Percentiles rank a stretch among this genome's conserved stretches.
These are phyloP conservation scores for Pterostichus niger DNA, from an alignment of 2,888 invertebrate species.

Conservation along the genomic window DNA sequence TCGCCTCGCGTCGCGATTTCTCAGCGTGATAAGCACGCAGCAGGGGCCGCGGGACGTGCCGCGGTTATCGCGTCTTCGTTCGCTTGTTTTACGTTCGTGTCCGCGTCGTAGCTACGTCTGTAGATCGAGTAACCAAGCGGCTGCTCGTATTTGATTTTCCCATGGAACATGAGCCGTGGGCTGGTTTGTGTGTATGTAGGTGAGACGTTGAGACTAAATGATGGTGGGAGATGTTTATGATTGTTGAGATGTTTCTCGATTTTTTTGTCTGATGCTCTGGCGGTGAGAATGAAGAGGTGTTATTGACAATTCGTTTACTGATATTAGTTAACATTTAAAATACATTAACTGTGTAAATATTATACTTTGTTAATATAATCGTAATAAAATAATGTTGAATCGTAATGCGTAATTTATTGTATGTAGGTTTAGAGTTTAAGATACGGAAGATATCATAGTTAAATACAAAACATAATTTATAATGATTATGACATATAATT, in stretches of 20 bases:
- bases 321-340: conserved; percentile 12
- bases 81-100: not conserved
- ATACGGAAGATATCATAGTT: too few species aligned
- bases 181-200: conserved; percentile 4
- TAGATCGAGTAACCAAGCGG: not conserved
- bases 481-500: too few species aligned
- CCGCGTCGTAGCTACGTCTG: not conserved
- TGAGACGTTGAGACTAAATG: conserved; percentile 20
- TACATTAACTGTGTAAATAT: not conserved
- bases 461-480: too few species aligned
- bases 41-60: not conserved
- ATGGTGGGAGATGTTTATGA: conserved; percentile 14
- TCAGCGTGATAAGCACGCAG: conserved; percentile 24
- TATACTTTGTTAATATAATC: conserved; percentile 8
- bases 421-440: too few species aligned
- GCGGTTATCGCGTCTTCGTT: too few species aligned
- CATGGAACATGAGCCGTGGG: conserved; percentile 37
- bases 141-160: conserved; percentile 43
- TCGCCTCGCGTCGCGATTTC: conserved; percentile 41
- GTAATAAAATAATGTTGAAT: not conserved
- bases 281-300: not conserved
- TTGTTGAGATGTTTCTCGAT: not conserved
- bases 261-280: not conserved
- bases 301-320: conserved; percentile 15
- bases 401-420: too few species aligned